Conservation (phyloP, 2,888 invertebrate genomes). For the Hypena proboscidalis region DNA sequence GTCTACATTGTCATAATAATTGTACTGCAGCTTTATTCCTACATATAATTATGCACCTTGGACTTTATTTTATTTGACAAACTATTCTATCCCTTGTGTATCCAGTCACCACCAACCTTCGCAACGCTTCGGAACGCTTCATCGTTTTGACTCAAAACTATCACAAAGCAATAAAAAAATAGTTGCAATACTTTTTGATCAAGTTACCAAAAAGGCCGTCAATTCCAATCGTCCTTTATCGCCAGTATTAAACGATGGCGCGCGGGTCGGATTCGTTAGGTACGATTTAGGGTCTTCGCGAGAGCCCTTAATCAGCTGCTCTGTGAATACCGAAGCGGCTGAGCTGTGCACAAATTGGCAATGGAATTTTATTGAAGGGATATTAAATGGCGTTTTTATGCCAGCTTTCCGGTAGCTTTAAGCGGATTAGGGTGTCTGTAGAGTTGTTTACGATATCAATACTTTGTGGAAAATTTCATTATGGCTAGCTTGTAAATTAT, state of each 20-base stretch:
- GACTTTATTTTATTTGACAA: too few species aligned
- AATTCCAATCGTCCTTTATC: slow-evolving; percentile 7
- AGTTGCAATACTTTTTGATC: neutral
- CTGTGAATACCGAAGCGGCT: slow-evolving; percentile 28
- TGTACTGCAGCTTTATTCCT: too few species aligned
- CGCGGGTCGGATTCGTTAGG: slow-evolving; percentile 23
- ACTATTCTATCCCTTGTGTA: too few species aligned
- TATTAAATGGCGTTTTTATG: slow-evolving; percentile 4
- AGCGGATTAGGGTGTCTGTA: too few species aligned
- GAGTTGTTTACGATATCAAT: too few species aligned
- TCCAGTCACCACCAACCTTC: too few species aligned
- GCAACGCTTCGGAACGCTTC: too few species aligned
- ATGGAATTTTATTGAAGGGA: slow-evolving; percentile 27
- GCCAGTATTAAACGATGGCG: slow-evolving; percentile 19
- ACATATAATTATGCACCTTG: too few species aligned
- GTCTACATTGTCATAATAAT: too few species aligned
- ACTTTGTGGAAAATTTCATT: too few species aligned
- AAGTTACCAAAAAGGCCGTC: neutral
- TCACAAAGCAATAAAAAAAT: neutral
- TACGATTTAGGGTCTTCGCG: slow-evolving; percentile 31
- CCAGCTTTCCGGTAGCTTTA: neutral
- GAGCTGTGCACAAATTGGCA: slow-evolving; percentile 20
- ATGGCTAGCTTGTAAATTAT: too few species aligned
- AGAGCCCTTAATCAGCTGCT: slow-evolving; percentile 26
- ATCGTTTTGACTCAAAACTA: too few species aligned